phyloP scores from a whole-genome alignment of 2,888 invertebrate species.

The Polymixis lichenea region DNA sequence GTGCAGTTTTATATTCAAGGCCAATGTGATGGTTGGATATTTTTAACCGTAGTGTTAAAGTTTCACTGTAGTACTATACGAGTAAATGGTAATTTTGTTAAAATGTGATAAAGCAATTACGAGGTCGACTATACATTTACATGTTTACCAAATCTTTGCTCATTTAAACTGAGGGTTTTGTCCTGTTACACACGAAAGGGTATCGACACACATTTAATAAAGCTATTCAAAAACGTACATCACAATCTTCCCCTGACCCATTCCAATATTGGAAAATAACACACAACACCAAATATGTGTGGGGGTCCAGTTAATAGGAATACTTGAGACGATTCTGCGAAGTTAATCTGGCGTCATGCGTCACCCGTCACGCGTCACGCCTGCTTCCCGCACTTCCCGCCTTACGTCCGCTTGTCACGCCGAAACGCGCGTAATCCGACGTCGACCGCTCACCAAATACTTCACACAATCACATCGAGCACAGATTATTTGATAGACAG shows the following conservation, averaged over 20 bases:
- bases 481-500: slow-evolving; percentile 47
- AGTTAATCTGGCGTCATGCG: slow-evolving; percentile 54
- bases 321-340: slow-evolving; percentile 52
- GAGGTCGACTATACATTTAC: neutral
- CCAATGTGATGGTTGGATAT: neutral
- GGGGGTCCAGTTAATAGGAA: slow-evolving; percentile 55
- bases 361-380: slow-evolving; percentile 39
- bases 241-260: neutral
- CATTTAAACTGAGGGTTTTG: neutral
- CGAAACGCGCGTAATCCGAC: slow-evolving; percentile 52
- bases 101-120: neutral
- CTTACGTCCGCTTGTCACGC: slow-evolving; percentile 37
- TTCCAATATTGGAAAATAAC: slow-evolving; percentile 39
- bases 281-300: slow-evolving; percentile 25
- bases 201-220: neutral
- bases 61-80: neutral
- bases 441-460: slow-evolving; percentile 50
- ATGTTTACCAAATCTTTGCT: neutral
- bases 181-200: neutral
- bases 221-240: slow-evolving; percentile 1
- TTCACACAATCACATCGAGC: slow-evolving; percentile 39
- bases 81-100: neutral
- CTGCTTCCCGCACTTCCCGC: slow-evolving; percentile 20
- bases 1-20: neutral
- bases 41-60: too few relatives aligned